Percentiles rank a stretch among this genome's conserved stretches.
Conservation (phyloP, 1,140 invertebrate species). For the Macrotrachela quadricornifera region DNA sequence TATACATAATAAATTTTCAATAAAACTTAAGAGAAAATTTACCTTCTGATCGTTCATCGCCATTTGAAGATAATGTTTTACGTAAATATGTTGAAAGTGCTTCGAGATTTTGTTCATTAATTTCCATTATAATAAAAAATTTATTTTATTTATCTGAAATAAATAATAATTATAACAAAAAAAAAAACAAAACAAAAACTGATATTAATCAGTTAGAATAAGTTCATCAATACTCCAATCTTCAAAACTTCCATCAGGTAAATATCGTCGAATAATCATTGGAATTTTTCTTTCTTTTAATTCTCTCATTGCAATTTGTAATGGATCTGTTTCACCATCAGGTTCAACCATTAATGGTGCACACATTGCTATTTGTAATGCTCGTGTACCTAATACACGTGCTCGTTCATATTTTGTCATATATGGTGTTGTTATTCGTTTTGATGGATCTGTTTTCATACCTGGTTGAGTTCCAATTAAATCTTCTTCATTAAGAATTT, state of each 20-base stretch:
- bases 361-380: slow-evolving; percentile 97
- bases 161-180: too few species aligned
- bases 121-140: slow-evolving; percentile 43
- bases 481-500: slow-evolving; percentile 13
- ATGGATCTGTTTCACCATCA: slow-evolving; percentile 91
- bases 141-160: too few species aligned
- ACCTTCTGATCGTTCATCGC: slow-evolving; percentile 57
- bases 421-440: slow-evolving; percentile 41
- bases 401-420: slow-evolving; percentile 97
- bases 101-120: slow-evolving; percentile 51
- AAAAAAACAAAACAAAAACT: too few species aligned
- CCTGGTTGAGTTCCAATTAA: slow-evolving; percentile 26
- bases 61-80: slow-evolving; percentile 65
- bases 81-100: slow-evolving; percentile 58
- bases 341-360: slow-evolving; percentile 99
- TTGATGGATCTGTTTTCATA: slow-evolving; percentile 18
- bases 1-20: too few species aligned
- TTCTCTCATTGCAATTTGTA: slow-evolving; percentile 99
- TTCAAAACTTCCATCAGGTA: slow-evolving; percentile 34
- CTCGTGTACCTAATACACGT: slow-evolving; percentile 74
- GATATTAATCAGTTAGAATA: too few species aligned
- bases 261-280: too few species aligned
- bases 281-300: too few species aligned
- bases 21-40: slow-evolving; percentile 23
- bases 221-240: slow-evolving; percentile 65